Evolutionary conservation across 1,140 invertebrate genomes (phyloP).

Genomic region (Eumeta japonica): DNA sequence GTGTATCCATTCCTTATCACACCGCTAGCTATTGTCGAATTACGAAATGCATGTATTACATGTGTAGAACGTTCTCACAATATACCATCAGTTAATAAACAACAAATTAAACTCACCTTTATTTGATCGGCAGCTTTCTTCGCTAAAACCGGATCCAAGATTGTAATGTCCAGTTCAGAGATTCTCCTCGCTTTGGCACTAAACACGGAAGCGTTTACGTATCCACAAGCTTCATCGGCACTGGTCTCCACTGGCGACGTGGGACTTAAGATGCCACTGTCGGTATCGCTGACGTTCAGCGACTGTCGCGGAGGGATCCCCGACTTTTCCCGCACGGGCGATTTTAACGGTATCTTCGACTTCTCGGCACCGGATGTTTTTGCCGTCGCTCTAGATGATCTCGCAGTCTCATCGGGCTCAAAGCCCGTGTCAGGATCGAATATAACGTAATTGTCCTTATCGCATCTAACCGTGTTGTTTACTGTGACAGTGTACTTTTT

Average conservation of each 20-base stretch:
- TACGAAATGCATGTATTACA: neutral
- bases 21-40: neutral
- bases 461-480: conserved; percentile 51
- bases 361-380: conserved; percentile 29
- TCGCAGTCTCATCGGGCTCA: conserved; percentile 26
- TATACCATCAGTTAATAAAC: neutral
- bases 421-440: conserved; percentile 53
- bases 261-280: conserved; percentile 61
- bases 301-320: conserved; percentile 23
- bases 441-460: conserved; percentile 56
- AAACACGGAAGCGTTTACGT: conserved; percentile 42
- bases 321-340: conserved; percentile 31
- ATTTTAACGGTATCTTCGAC: conserved; percentile 35
- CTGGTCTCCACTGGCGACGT: conserved; percentile 53
- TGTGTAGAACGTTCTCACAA: neutral
- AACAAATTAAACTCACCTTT: conserved; percentile 39
- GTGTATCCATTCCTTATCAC: no score
- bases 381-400: no score
- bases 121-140: conserved; percentile 49
- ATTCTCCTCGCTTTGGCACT: conserved; percentile 33
- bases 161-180: conserved; percentile 36
- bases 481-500: conserved; percentile 57
- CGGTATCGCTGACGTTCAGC: conserved; percentile 56
- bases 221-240: conserved; percentile 29
- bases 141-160: conserved; percentile 36